Evolutionary conservation across 2,797 vertebrate species (phyloP).

Genomic region (Clarias pachynema): DNA sequence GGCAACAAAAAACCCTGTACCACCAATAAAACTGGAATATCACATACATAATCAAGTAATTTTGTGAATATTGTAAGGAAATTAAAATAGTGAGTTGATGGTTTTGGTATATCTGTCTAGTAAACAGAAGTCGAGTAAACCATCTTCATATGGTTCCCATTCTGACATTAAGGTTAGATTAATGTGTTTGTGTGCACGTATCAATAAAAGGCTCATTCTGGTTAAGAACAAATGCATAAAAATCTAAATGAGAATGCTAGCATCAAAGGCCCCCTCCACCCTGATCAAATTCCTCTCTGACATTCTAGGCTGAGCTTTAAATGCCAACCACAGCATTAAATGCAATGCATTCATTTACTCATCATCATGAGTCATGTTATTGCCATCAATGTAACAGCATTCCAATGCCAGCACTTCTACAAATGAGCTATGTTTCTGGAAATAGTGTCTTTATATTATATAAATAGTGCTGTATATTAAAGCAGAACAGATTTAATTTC

Average conservation of each 20-base stretch:
- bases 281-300: slow-evolving; percentile 15
- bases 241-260: slow-evolving; percentile 12
- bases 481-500: background rate
- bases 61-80: background rate
- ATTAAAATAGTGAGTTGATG: background rate
- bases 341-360: slow-evolving; percentile 14
- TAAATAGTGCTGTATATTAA: slow-evolving; percentile 9
- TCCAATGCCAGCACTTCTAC: background rate
- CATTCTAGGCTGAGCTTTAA: slow-evolving; percentile 32
- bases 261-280: background rate
- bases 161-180: background rate
- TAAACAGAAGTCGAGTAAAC: background rate
- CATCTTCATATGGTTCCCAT: background rate
- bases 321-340: slow-evolving; percentile 27
- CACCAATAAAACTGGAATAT: background rate
- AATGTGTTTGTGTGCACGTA: background rate
- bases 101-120: background rate
- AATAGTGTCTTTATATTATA: background rate
- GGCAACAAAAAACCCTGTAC: background rate
- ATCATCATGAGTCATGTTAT: slow-evolving; percentile 7
- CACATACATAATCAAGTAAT: background rate
- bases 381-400: slow-evolving; percentile 14
- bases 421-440: background rate
- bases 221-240: slow-evolving; percentile 29
- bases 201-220: slow-evolving; percentile 19